phyloP scores from a whole-genome alignment of 2,888 invertebrate species.

The Anodontia alba region DNA sequence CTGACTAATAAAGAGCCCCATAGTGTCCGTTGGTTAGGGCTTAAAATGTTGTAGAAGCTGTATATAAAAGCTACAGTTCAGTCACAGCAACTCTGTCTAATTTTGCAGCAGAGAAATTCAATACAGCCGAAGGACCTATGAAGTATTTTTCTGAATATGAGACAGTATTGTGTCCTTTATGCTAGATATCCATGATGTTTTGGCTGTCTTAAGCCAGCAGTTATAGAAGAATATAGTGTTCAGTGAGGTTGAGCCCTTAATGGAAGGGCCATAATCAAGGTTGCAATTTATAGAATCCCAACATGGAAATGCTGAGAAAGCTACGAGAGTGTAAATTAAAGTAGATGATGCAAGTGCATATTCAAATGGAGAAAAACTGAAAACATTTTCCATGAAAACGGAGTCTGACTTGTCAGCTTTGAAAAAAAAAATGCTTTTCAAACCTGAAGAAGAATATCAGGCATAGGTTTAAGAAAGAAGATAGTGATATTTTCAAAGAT shows the following conservation, averaged over 20 bases:
- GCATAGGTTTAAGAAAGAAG: conserved; percentile 32
- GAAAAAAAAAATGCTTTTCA: conserved; percentile 6
- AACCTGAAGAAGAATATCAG: conserved; percentile 40
- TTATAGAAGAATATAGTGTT: conserved; percentile 46
- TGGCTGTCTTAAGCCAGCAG: conserved; percentile 32
- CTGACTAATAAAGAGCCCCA: conserved; percentile 52
- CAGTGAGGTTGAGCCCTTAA: conserved; percentile 40
- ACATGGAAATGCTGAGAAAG: conserved; percentile 25
- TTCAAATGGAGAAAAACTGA: conserved; percentile 27
- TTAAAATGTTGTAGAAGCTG: conserved; percentile 53
- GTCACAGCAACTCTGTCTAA: conserved; percentile 48
- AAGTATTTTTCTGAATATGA: conserved; percentile 51
- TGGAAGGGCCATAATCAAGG: conserved; percentile 34
- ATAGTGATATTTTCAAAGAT: conserved; percentile 33
- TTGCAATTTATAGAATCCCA: conserved; percentile 19
- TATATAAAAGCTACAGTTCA: conserved; percentile 39
- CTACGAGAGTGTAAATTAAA: conserved; percentile 24
- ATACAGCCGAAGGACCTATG: conserved; percentile 31
- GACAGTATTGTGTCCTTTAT: conserved; percentile 41
- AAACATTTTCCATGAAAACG: not conserved
- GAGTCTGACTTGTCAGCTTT: conserved; percentile 35
- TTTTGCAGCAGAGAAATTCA: conserved; percentile 43
- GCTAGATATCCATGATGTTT: conserved; percentile 47
- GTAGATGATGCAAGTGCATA: not conserved
- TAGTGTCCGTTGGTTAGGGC: conserved; percentile 52